Base-by-base conservation (phyloP, 1,140 invertebrate genomes). In the Vollenhovia emeryi region DNA sequence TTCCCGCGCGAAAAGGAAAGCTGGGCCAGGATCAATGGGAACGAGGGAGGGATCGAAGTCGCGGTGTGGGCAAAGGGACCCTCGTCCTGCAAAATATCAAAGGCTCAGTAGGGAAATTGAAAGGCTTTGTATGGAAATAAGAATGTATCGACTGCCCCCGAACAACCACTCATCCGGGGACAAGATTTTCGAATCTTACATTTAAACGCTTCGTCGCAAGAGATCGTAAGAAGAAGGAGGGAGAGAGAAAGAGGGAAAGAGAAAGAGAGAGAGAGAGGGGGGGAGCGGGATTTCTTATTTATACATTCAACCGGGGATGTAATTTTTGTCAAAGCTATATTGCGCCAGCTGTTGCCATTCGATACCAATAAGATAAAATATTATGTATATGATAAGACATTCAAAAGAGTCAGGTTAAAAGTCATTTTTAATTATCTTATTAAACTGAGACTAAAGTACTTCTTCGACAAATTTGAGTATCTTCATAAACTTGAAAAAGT, bases 121-220 rank as follows among this genome's bases (percentile, higher is more conserved):
- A 92, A 92, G 90, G 91, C 91, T 93, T 92, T 92, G 91, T 93
- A 89, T 84, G 91, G 86, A 91, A 92, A 92, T 93, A 92, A 92
- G 91, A 93, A 92, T 92, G 91, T 92, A 91, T 92, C 90, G 91
- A 92, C 90, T 92, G 86, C 60, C 76, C 87, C 57, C 86, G 69
- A 75, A 82, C 71, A 84, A 69, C 87, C 66, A 82, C 87, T 85
- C 86, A 86, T 59, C 24, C 78, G n/a, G 62, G 57, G 33, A 88
- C 84, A 88, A 73, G 79, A 88, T 84, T 88, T 84, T 87, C 55
- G 52, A 88, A 84, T 89, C 76, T 89, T 86, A 66, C 64, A 73
- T 86, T 86, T 85, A 86, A 78, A 87, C 68, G 43, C 55, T 64
- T 86, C 33, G 43, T 52, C 21, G 48, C 30, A 40, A 80, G 21